Evolutionary conservation across 1,140 invertebrate species (phyloP).

Genomic region (Galleria mellonella): DNA sequence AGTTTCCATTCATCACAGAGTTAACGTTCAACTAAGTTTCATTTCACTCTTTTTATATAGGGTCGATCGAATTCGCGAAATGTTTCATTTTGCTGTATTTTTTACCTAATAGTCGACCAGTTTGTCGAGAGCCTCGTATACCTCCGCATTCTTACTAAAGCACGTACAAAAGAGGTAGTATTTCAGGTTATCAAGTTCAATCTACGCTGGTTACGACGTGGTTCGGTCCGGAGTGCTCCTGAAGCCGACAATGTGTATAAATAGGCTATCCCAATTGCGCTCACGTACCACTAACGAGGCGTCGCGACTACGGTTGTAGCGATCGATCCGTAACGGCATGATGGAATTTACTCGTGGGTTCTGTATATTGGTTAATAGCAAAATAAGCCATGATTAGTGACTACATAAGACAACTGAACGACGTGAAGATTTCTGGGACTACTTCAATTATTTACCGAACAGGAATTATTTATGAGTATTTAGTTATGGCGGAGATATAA

Average conservation of each 20-base stretch:
- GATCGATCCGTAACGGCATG: constrained; percentile 47
- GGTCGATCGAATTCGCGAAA: constrained; percentile 49
- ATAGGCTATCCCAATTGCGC: constrained; percentile 64
- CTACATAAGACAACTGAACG: too few relatives aligned
- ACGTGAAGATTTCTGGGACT: too few relatives aligned
- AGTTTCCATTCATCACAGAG: constrained; percentile 37
- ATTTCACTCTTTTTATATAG: constrained; percentile 35
- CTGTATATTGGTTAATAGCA: constrained; percentile 5
- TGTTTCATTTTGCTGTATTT: constrained; percentile 40
- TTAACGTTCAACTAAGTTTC: constrained; percentile 42
- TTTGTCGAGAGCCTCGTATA: constrained; percentile 18
- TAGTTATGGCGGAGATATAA: too few relatives aligned
- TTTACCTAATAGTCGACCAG: constrained; percentile 29
- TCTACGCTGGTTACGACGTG: constrained; percentile 27
- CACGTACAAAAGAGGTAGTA: not conserved
- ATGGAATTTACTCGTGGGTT: constrained; percentile 31
- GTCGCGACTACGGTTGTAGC: constrained; percentile 40
- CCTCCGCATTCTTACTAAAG: not conserved
- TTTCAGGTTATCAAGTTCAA: constrained; percentile 18
- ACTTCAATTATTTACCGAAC: too few relatives aligned
- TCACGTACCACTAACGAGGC: constrained; percentile 66
- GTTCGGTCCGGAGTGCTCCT: constrained; percentile 28
- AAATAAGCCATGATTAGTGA: constrained; percentile 9
- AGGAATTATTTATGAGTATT: too few relatives aligned
- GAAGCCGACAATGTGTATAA: constrained; percentile 63